These are phyloP conservation scores for Choristoneura fumiferana DNA, from an alignment of 1,140 invertebrate genomes.

Conservation along the genomic window DNA sequence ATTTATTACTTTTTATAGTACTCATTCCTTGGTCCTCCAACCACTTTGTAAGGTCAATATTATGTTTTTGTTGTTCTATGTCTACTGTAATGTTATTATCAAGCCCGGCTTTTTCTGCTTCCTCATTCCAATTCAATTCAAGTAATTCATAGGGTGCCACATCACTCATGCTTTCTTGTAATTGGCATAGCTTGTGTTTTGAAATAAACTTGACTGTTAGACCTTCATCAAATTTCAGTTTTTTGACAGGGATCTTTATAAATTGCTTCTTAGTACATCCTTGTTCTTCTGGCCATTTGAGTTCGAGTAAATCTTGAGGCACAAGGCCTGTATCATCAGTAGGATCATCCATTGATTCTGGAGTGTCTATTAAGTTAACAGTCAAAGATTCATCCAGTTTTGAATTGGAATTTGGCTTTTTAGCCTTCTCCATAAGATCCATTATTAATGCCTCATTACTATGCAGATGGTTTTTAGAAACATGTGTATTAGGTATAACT, in stretches of 20 bases:
- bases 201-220: slow-evolving; percentile 2
- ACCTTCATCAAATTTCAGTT: slow-evolving; percentile 3
- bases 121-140: not conserved
- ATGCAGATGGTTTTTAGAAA: not conserved
- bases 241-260: slow-evolving; percentile 5
- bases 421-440: slow-evolving; percentile 5
- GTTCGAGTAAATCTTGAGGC: slow-evolving; percentile 1
- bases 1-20: not conserved
- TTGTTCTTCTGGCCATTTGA: not conserved
- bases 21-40: slow-evolving; percentile 1
- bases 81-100: not conserved
- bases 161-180: not conserved
- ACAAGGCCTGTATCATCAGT: not conserved
- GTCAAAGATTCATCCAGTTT: not conserved
- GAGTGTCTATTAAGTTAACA: not conserved
- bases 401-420: not conserved
- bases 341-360: not conserved
- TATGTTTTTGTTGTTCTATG: not conserved
- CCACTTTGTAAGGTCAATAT: slow-evolving; percentile 9
- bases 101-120: not conserved
- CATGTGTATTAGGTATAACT: not conserved
- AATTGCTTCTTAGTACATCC: not conserved
- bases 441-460: slow-evolving; percentile 12
- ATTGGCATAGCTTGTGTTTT: not conserved
- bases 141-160: not conserved